These are phyloP conservation scores for Drosophila sp. DNA, from an alignment of 1,140 invertebrate genomes.

Conservation along the genomic window DNA sequence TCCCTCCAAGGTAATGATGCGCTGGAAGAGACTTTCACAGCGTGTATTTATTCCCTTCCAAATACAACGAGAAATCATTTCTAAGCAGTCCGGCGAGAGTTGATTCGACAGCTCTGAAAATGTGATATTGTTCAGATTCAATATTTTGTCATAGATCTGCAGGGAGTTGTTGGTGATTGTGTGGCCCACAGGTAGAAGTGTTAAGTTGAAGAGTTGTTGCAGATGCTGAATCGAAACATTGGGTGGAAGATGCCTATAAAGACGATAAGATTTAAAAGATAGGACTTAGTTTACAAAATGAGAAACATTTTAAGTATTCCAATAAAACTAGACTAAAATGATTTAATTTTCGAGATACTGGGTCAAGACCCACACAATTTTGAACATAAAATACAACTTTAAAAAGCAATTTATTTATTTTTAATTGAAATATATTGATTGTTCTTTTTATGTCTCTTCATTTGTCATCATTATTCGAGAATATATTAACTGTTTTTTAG, in stretches of 20 bases:
- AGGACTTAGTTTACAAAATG: too few relatives aligned
- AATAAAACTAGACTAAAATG: too few relatives aligned
- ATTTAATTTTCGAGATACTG: too few relatives aligned
- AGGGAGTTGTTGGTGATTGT: slow-evolving; percentile 47
- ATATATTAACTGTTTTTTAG: too few relatives aligned
- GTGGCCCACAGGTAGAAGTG: slow-evolving; percentile 59
- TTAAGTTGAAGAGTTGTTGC: slow-evolving; percentile 66
- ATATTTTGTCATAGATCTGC: slow-evolving; percentile 79
- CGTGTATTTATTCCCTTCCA: slow-evolving; percentile 87
- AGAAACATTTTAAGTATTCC: too few relatives aligned
- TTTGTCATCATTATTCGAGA: too few relatives aligned
- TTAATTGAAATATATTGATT: too few relatives aligned
- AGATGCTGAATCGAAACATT: slow-evolving; percentile 60
- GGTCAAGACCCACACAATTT: too few relatives aligned
- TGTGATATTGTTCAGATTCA: slow-evolving; percentile 82
- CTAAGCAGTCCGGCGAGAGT: slow-evolving; percentile 86
- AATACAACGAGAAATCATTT: slow-evolving; percentile 86
- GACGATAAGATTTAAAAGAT: neutral
- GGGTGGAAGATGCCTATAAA: slow-evolving; percentile 56
- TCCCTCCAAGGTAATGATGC: slow-evolving; percentile 86
- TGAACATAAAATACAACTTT: too few relatives aligned
- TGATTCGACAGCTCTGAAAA: slow-evolving; percentile 69
- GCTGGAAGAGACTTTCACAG: slow-evolving; percentile 87
- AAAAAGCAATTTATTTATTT: too few relatives aligned
- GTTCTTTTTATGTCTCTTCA: too few relatives aligned